phyloP scores from a whole-genome alignment of 2,113 vertebrate species.

The Amphiprion percula region DNA sequence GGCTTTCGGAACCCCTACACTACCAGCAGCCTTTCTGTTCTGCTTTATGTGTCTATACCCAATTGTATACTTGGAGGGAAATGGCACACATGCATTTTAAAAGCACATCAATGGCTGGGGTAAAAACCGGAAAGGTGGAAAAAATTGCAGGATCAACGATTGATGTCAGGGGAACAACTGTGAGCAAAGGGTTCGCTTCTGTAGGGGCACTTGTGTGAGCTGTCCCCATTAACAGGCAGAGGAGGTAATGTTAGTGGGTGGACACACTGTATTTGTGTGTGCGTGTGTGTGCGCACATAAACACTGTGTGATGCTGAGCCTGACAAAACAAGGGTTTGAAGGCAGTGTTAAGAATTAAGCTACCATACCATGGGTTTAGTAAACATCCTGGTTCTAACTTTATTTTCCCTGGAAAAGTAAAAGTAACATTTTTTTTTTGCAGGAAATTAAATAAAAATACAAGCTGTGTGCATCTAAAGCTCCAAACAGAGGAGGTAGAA shows the following conservation, averaged over 20 bases:
- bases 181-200: conserved; percentile 62
- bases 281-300: conserved; percentile 5
- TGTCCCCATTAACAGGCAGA: conserved; percentile 70
- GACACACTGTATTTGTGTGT: conserved; percentile 48
- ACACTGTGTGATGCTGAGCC: conserved; percentile 12
- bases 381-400: conserved; percentile 10
- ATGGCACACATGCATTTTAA: conserved; percentile 82
- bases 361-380: not conserved
- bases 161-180: conserved; percentile 81
- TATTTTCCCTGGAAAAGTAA: conserved; percentile 5
- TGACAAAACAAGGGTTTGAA: conserved; percentile 49
- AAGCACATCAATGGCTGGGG: conserved; percentile 70
- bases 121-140: conserved; percentile 67
- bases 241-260: conserved; percentile 69
- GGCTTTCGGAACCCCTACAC: conserved; percentile 65
- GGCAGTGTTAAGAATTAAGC: conserved; percentile 22
- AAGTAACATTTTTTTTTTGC: not conserved
- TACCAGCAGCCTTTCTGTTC: conserved; percentile 54
- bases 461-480: conserved; percentile 7
- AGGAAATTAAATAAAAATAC: not conserved
- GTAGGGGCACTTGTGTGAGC: conserved; percentile 48
- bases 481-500: not conserved
- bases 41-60: conserved; percentile 66
- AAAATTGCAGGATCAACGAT: conserved; percentile 80
- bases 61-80: conserved; percentile 80